Conservation (phyloP, 1,140 invertebrate species). For the Lineus longissimus region DNA sequence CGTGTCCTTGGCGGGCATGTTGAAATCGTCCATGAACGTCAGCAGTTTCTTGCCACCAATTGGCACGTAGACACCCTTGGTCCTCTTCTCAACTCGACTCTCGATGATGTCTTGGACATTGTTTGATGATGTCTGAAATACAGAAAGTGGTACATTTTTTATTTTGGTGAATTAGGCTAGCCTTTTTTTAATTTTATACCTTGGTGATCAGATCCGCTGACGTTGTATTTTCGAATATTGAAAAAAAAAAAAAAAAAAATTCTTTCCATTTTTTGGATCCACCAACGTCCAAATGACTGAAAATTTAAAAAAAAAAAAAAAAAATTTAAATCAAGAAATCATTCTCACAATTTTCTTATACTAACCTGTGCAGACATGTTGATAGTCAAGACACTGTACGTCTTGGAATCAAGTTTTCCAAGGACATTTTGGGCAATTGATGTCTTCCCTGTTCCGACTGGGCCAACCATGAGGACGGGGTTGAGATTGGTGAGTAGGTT, state of each 20-base stretch:
- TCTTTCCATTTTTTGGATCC: not conserved
- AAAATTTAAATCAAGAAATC: not conserved
- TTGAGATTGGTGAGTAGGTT: slow-evolving; percentile 61
- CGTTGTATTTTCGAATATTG: not conserved
- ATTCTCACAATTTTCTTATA: slow-evolving; percentile 2
- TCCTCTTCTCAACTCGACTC: slow-evolving; percentile 74
- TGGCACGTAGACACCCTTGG: slow-evolving; percentile 75
- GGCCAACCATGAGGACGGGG: slow-evolving; percentile 72
- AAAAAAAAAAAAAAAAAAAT: slow-evolving; percentile 4
- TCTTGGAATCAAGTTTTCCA: slow-evolving; percentile 60
- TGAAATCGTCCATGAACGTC: slow-evolving; percentile 82
- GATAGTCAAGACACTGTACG: slow-evolving; percentile 67
- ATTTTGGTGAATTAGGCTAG: too few species aligned
- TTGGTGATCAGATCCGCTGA: too few species aligned
- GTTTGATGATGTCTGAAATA: slow-evolving; percentile 66
- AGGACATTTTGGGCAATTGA: slow-evolving; percentile 69
- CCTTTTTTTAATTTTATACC: too few species aligned
- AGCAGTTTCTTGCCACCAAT: slow-evolving; percentile 72
- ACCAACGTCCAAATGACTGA: not conserved
- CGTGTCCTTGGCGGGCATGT: slow-evolving; percentile 82
- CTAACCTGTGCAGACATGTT: slow-evolving; percentile 76
- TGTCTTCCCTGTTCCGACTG: slow-evolving; percentile 76
- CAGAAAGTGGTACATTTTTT: slow-evolving; percentile 6
- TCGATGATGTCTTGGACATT: slow-evolving; percentile 72
- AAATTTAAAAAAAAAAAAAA: not conserved